phyloP scores from a whole-genome alignment of 2,797 vertebrate genomes.

The Agapornis canus region DNA sequence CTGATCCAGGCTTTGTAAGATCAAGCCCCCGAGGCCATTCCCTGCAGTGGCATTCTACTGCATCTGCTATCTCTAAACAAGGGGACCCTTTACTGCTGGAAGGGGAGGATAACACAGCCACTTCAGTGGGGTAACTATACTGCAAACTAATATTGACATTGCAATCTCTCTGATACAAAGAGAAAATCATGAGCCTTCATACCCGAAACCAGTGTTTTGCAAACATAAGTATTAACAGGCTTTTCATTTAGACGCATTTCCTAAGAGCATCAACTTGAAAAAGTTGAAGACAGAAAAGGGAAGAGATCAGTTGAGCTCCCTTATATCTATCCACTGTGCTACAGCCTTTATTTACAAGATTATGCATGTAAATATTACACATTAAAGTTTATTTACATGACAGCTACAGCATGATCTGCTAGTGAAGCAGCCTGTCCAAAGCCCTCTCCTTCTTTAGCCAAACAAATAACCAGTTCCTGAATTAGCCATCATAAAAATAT shows the following conservation, averaged over 20 bases:
- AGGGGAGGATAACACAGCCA: background rate
- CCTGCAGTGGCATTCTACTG: background rate
- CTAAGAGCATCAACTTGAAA: background rate
- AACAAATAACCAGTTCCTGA: background rate
- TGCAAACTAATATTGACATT: background rate
- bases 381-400: background rate
- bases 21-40: background rate
- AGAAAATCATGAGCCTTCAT: background rate
- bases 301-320: background rate
- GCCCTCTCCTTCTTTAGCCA: background rate
- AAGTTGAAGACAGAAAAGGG: background rate
- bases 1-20: background rate
- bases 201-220: background rate
- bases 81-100: background rate
- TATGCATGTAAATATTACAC: background rate
- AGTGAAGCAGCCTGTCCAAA: background rate
- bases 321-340: background rate
- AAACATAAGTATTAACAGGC: background rate
- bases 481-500: background rate
- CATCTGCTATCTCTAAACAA: background rate
- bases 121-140: background rate
- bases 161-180: background rate
- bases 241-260: background rate
- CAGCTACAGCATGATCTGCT: background rate
- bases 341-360: background rate